Evolutionary conservation across 1,140 invertebrate genomes (phyloP), one percentile per base, ranked within the genome.

Genomic region (Drosophila sechellia): DNA sequence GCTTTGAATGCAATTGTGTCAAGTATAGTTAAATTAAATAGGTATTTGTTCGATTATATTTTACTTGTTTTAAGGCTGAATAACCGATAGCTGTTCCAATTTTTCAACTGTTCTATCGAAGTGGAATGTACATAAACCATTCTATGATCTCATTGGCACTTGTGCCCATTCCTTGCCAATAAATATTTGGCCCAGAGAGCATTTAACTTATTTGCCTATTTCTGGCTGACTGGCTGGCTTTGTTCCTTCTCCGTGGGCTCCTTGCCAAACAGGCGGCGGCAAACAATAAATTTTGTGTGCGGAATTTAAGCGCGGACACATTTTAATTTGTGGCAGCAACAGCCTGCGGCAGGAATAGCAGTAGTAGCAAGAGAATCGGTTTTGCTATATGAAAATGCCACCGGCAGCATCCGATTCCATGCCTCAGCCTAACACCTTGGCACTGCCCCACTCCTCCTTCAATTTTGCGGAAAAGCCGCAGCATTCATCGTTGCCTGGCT

Each of bases 121-220:
- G 45, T 27, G 22, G 40, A 42, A 15, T 35, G 45, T 8, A 42
- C 45, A 20, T 66, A 64, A 64, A 66, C 15, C 22, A 57, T 52
- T 17, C 48, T 25, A 58, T 42, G 54, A 65, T 56, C 63, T 55
- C 64, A 55, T 54, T 69, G 61, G 40, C 39, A 46, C 63, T 46
- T 37, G 49, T 40, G 42, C 42, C 68, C 64, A 54, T 43, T 71
- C 25, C 40, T 55, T 43, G 5, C 37, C 35, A 31, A 57, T 79
- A 85, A 80, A 84, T 84, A 77, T 73, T 63, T 74, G 68, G 81
- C 60, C 81, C 52, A 81, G 75, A 76, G 58, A 68, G 60, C 83
- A 87, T 87, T 86, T 87, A 77, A 72, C 79, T 79, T 89, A 86
- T 86, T 86, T 83, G 79, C 81, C 72, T 68, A 74, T 74, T 74